phyloP scores from a whole-genome alignment of 2,113 vertebrate genomes.

The Onychorhynchus coronatus region DNA sequence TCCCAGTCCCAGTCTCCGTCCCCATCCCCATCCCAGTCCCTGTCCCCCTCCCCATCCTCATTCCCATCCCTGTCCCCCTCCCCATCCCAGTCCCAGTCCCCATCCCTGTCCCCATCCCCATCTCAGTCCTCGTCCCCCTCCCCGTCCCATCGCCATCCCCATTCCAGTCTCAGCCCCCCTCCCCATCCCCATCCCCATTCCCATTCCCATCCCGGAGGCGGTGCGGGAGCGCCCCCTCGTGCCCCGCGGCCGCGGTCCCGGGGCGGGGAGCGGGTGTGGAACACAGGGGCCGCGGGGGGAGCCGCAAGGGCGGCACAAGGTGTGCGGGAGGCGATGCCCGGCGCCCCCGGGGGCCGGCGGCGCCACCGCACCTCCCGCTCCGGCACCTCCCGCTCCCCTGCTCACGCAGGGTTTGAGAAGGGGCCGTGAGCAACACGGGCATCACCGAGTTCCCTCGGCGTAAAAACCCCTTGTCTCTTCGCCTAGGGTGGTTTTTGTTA shows the following conservation, averaged over 20 bases:
- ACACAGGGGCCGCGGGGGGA: not conserved
- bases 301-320: not conserved
- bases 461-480: rapidly evolving
- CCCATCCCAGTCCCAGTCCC: too few species aligned
- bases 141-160: too few species aligned
- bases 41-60: too few species aligned
- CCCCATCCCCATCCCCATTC: too few species aligned
- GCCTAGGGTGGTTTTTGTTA: rapidly evolving
- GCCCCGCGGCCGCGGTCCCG: not conserved
- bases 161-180: not conserved
- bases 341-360: rapidly evolving
- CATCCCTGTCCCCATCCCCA: not conserved
- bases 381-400: not conserved
- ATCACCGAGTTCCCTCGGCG: rapidly evolving
- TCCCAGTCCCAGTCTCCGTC: not conserved
- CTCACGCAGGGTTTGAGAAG: rapidly evolving
- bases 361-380: not conserved
- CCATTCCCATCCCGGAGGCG: not conserved
- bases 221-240: not conserved
- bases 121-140: not conserved
- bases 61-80: not conserved
- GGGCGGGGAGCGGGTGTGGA: not conserved
- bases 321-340: not conserved
- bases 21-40: rapidly evolving
- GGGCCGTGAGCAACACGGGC: rapidly evolving